Percentiles rank a stretch among this genome's conserved stretches.
Evolutionary conservation across 2,888 invertebrate species (phyloP).

Genomic region (Ellobium chinense): DNA sequence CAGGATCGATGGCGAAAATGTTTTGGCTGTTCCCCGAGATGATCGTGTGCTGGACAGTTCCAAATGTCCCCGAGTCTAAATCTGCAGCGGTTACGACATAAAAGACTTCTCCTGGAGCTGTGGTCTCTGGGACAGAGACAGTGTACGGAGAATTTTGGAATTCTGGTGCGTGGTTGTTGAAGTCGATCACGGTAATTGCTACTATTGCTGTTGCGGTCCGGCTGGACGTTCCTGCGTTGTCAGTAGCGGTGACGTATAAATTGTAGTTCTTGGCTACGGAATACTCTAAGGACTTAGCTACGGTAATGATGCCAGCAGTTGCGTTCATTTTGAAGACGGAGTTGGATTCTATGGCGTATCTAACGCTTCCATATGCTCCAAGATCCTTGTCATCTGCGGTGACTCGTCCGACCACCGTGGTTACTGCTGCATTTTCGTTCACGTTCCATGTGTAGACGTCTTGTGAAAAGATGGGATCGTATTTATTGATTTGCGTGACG

Average conservation of each 20-base stretch:
- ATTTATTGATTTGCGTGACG: constrained; percentile 52
- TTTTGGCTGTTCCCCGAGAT: constrained; percentile 94
- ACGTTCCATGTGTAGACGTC: constrained; percentile 29
- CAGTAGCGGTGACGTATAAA: constrained; percentile 56
- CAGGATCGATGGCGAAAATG: constrained; percentile 90
- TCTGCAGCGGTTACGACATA: constrained; percentile 15
- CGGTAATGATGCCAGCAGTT: constrained; percentile 53
- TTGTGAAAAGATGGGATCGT: constrained; percentile 48
- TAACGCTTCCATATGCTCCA: constrained; percentile 59
- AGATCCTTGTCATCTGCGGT: constrained; percentile 65
- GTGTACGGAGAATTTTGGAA: constrained; percentile 55
- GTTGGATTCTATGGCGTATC: constrained; percentile 57
- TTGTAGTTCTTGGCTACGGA: constrained; percentile 49
- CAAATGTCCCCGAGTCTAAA: constrained; percentile 43
- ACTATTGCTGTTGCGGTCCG: constrained; percentile 53
- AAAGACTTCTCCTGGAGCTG: constrained; percentile 52
- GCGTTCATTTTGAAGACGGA: constrained; percentile 55
- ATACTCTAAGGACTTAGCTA: constrained; percentile 60
- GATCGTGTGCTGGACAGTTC: constrained; percentile 84
- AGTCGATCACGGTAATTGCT: constrained; percentile 61
- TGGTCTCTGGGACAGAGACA: constrained; percentile 56
- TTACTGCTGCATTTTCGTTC: constrained; percentile 47
- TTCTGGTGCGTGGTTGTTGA: constrained; percentile 70
- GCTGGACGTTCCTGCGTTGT: constrained; percentile 53
- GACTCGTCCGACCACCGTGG: constrained; percentile 55